Base-by-base conservation (phyloP, 2,888 invertebrate species). In the Lissocephala sabroskyi region DNA sequence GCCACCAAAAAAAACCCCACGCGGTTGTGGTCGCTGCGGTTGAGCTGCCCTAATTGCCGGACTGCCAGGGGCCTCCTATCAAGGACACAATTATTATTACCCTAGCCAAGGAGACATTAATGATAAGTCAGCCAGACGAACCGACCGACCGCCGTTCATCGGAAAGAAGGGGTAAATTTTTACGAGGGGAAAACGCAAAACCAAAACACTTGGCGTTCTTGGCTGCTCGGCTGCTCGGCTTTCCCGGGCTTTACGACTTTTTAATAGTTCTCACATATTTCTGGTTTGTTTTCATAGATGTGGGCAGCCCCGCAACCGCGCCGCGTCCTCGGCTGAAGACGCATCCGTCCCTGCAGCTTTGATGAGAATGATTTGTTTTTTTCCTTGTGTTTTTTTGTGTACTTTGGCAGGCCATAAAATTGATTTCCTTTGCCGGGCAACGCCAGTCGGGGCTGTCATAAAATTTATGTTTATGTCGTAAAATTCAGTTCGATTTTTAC, bases 211-310 rank as follows among this genome's bases (percentile, higher is more conserved):
- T 65, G 62, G 47, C 53, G 45, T 36, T 45, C 19, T 11, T 7
- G 19, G 11, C n/a, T n/a, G n/a, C n/a, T n/a, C 29, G 28, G 43
- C 42, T 37, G 33, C 44, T 37, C 47, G 36, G 17, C 41, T 39
- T 62, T 62, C 36, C 48, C 51, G 49, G 49, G 49, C 67, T 79
- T 81, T 81, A 81, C 80, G 78, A 71, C 76, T 77, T 81, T 81
- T 81, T 81, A 81, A 81, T 81, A 81, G 81, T 81, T 79, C 79
- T 79, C 81, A 80, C 81, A 79, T 77, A 63, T 63, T 54, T 32
- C 5, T 32, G 32, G 6, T 4, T 16, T 7, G 29, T 32, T 17
- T 16, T 36, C n/a, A n/a, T n/a, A n/a, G n/a, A n/a, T n/a, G n/a
- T n/a, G n/a, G n/a, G n/a, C n/a, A n/a, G n/a, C n/a, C n/a, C n/a